Evolutionary conservation across 2,797 vertebrate species (phyloP), one percentile per base, ranked within the genome.

Genomic region (Harpagifer antarcticus): DNA sequence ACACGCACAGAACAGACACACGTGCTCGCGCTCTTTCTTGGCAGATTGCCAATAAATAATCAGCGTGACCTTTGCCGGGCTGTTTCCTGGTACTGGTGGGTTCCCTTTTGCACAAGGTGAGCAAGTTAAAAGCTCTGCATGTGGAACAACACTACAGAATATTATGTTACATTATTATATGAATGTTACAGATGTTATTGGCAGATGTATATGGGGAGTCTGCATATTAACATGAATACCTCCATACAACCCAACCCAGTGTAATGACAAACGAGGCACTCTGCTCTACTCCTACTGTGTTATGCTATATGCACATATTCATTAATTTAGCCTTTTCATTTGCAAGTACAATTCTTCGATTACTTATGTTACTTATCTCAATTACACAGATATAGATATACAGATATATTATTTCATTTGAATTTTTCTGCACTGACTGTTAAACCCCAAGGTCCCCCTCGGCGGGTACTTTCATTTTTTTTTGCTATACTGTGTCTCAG

Each of bases 1-100:
- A 60, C 84, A 61, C 77, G 52, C 83, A 75, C 4, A 61, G 84
- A 68, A 71, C 89, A 75, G 64, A 49, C 87, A n/a, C 81, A 3
- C 76, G 81, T 50, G 78, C 84, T 37, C 82, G 83, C 82, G 79
- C 90, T 27, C 75, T 9, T n/a, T 3, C 58, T 56, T 74, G 94
- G 93, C 88, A 85, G 89, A 86, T 91, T 88, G 91, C 94, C 95
- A 93, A 92, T 91, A 94, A 92, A 93, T 95, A 93, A 93, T 94
- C 91, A 93, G 86, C 75, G 89, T 94, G 94, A 94, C 93, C 91
- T 94, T 93, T 91, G 88, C 90, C 64, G 91, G 84, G 89, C 92
- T 13, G 92, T 94, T 96, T 96, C 95, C 95, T 96, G 96, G 95
- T 95, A 96, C 86, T 93, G 82, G 76, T 76, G 82, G 81, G 76